phyloP scores from a whole-genome alignment of 2,113 vertebrate genomes.

The Jaculus jaculus region DNA sequence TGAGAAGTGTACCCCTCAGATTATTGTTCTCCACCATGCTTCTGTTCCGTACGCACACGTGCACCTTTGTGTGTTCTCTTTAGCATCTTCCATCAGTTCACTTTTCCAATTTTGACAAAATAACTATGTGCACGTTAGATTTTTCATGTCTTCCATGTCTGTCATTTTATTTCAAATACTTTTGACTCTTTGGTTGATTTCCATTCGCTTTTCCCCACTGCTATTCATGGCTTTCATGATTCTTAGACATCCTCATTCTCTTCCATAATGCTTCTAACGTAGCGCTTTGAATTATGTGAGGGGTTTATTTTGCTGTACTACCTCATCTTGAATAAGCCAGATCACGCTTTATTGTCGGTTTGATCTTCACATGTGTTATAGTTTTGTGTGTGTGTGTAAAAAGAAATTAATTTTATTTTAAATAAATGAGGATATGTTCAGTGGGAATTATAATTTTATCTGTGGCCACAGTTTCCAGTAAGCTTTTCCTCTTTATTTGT shows the following conservation, averaged over 20 bases:
- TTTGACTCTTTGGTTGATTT: not conserved
- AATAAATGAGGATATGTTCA: not conserved
- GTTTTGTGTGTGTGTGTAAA: not conserved
- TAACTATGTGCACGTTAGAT: not conserved
- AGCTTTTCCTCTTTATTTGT: not conserved
- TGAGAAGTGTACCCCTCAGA: not conserved
- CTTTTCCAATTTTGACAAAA: not conserved
- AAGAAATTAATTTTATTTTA: constrained; percentile 27
- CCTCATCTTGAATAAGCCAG: not conserved
- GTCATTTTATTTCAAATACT: not conserved
- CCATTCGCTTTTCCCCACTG: not conserved
- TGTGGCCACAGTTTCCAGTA: not conserved
- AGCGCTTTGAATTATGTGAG: not conserved
- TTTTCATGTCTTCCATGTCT: not conserved
- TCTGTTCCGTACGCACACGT: not conserved
- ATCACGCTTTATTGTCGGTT: not conserved
- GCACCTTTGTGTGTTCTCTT: not conserved
- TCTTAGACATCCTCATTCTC: not conserved
- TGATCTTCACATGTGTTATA: not conserved
- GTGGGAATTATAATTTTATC: constrained; percentile 21
- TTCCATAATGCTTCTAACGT: not conserved
- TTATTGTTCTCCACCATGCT: not conserved
- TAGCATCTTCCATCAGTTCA: not conserved
- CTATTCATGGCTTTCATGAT: not conserved
- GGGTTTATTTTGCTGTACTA: not conserved